These are phyloP conservation scores for Nothura maculosa DNA, from an alignment of 2,797 vertebrate species.

Conservation along the genomic window DNA sequence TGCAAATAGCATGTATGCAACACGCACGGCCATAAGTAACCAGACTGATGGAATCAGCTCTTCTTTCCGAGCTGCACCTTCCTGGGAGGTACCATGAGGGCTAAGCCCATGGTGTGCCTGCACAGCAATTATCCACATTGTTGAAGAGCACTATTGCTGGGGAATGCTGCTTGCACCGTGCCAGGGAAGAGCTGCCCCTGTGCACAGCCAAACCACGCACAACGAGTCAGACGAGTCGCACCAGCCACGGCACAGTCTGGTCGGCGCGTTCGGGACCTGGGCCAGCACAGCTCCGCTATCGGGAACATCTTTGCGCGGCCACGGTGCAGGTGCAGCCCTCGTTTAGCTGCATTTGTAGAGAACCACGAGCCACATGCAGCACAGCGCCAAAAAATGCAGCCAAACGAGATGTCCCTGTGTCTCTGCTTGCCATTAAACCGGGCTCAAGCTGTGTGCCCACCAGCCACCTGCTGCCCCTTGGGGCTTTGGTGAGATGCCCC, in stretches of 20 bases:
- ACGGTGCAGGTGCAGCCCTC: accelerated
- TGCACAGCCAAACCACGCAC: not conserved
- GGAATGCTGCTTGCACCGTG: not conserved
- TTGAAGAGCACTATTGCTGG: not conserved
- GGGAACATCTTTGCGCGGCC: not conserved
- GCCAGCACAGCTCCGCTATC: not conserved
- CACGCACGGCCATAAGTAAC: accelerated
- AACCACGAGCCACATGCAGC: accelerated
- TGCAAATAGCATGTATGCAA: accelerated
- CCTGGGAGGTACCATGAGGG: not conserved
- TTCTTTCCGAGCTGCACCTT: not conserved
- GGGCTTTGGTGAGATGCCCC: not conserved
- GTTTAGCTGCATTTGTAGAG: not conserved
- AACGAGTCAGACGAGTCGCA: not conserved
- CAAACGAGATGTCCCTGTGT: accelerated
- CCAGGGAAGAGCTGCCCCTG: not conserved
- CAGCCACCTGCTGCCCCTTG: not conserved
- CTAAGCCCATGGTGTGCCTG: not conserved
- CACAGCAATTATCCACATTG: not conserved
- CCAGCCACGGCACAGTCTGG: not conserved
- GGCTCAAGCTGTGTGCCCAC: not conserved
- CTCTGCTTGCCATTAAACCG: accelerated
- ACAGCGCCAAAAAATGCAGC: not conserved
- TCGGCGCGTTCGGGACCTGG: not conserved
- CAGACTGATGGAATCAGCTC: not conserved